Evolutionary conservation across 1,140 invertebrate genomes (phyloP), one percentile per base, ranked within the genome.

Genomic region (Drosophila teissieri): DNA sequence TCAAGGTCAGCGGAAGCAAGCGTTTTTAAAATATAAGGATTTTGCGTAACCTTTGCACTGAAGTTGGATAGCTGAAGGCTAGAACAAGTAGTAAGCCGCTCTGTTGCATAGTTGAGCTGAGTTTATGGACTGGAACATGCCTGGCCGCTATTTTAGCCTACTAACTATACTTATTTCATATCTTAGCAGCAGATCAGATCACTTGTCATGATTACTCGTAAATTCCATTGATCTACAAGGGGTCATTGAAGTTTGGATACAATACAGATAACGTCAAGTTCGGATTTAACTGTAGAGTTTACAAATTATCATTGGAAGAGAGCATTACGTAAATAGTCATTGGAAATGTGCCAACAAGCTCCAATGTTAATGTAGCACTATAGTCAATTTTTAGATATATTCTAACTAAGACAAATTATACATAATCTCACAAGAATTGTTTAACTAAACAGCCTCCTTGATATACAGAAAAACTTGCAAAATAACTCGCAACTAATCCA

Each of bases 371-470:
- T 22, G 40, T 44, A 46, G 49, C 49, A 69, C 65, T 51, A 69
- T 69, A 40, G 63, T 24, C 49, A 12, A 27, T 40, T 48, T 60
- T 49, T 62, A 49, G 54, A 37, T 52, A 53, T 63, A 62, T 72
- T 74, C 72, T 63, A 74, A 42, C 69, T 73, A 74, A 42, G 39
- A 73, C 19, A 69, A 77, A 69, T 51, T 75, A 65, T 57, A 74
- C 31, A 75, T 75, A 75, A 76, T 76, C 73, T 76, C 72, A 76
- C 62, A 67, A 67, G 73, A 58, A 76, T 76, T 19, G 39, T 68
- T 76, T 76, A 76, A 76, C 61, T 76, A 77, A 77, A 69, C 74
- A 77, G 63, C 62, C 74, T 77, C 62, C 42, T 58, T 68, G 56
- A 52, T 68, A 44, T 45, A 67, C 46, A 73, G 46, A 76, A 67